Percentiles rank a stretch among this genome's conserved stretches.
These are phyloP conservation scores for Zosterops pallidus DNA, from an alignment of 2,113 vertebrate species.

Conservation along the genomic window DNA sequence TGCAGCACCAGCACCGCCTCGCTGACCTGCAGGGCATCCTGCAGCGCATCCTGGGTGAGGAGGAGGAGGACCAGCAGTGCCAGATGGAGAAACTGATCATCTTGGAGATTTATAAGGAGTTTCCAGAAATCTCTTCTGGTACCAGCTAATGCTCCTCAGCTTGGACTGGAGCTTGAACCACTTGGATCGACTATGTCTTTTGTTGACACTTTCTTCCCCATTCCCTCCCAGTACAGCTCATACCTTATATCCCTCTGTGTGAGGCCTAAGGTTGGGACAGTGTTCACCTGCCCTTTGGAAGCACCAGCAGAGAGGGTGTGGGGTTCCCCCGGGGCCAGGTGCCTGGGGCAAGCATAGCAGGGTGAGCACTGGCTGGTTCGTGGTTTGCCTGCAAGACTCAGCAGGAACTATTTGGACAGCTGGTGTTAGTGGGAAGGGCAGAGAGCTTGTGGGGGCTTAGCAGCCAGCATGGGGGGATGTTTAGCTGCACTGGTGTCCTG, in stretches of 20 bases:
- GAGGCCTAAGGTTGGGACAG: slow-evolving; percentile 49
- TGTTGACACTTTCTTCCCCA: slow-evolving; percentile 61
- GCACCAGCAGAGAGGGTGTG: background rate
- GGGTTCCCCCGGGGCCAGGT: background rate
- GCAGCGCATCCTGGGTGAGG: slow-evolving; percentile 90
- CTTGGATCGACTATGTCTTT: slow-evolving; percentile 32
- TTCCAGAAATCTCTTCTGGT: slow-evolving; percentile 81
- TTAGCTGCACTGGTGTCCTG: background rate
- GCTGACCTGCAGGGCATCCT: slow-evolving; percentile 86
- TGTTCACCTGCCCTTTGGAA: background rate
- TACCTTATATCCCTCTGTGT: slow-evolving; percentile 48
- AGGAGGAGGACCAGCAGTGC: slow-evolving; percentile 83
- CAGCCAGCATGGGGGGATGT: background rate
- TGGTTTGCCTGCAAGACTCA: background rate
- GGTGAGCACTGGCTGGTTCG: fast-evolving
- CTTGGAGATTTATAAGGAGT: slow-evolving; percentile 91
- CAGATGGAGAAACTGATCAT: slow-evolving; percentile 98
- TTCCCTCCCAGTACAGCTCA: slow-evolving; percentile 60
- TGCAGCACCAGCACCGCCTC: slow-evolving; percentile 91
- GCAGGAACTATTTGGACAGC: background rate
- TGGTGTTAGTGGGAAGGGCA: background rate
- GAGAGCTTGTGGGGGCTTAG: background rate
- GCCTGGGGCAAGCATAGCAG: background rate
- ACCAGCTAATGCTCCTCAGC: slow-evolving; percentile 68
- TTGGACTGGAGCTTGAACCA: slow-evolving; percentile 30